A percentile compares a stretch with the other conserved stretches of the same genome.
phyloP scores from a whole-genome alignment of 2,113 vertebrate species.

The Pseudolaguvia tuberculata region DNA sequence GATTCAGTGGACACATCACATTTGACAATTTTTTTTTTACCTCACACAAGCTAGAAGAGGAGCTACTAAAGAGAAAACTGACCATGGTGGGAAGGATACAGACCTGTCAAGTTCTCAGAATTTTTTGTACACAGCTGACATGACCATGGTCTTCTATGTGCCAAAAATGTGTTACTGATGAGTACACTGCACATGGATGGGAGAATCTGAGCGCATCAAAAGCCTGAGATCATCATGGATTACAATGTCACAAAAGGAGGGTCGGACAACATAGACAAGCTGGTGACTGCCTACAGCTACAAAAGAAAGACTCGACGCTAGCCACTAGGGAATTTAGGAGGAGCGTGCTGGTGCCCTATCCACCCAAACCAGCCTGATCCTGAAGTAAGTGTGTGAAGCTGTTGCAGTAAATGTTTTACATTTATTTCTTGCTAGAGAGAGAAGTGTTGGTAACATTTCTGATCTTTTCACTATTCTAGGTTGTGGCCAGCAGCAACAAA shows the following conservation, averaged over 20 bases:
- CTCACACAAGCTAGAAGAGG: no score
- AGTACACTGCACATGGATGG: constrained; percentile 39
- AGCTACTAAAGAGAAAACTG: no score
- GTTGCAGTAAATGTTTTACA: neutral
- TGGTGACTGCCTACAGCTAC: constrained; percentile 39
- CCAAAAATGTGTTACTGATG: constrained; percentile 38
- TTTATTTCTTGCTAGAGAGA: constrained; percentile 1
- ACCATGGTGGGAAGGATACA: no score
- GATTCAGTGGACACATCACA: no score
- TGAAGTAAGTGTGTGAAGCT: constrained; percentile 29
- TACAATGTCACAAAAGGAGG: constrained; percentile 42
- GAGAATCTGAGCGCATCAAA: constrained; percentile 39
- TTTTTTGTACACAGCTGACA: no score
- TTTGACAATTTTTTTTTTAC: no score
- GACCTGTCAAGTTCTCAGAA: no score
- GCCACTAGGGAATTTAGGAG: neutral
- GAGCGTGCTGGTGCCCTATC: neutral
- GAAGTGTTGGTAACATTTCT: constrained; percentile 2
- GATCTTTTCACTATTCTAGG: neutral
- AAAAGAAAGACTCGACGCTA: constrained; percentile 36
- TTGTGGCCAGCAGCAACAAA: no score
- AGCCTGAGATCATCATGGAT: constrained; percentile 28
- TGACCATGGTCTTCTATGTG: no score
- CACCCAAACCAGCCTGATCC: constrained; percentile 31
- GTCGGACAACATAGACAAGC: constrained; percentile 42